A percentile compares a stretch with the other conserved stretches of the same genome.
Evolutionary conservation across 2,797 vertebrate genomes (phyloP).

Genomic region (Squalus acanthias): DNA sequence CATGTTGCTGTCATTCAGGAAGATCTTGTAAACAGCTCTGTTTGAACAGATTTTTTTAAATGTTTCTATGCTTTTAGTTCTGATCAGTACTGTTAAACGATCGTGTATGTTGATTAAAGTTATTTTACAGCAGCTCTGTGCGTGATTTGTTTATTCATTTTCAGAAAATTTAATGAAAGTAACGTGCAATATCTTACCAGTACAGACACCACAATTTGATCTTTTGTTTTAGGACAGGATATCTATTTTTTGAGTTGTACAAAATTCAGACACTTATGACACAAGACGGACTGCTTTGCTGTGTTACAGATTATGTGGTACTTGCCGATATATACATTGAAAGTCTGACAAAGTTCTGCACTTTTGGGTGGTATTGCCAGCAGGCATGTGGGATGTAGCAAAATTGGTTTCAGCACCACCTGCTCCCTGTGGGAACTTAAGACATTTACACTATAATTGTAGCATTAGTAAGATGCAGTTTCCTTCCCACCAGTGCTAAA

Average conservation of each 20-base stretch:
- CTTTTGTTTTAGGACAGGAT: not conserved
- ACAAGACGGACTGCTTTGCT: not conserved
- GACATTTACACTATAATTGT: not conserved
- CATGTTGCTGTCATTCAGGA: not conserved
- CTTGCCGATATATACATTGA: not conserved
- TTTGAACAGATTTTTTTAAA: not conserved
- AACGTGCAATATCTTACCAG: not conserved
- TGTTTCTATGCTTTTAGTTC: not conserved
- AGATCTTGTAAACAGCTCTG: not conserved
- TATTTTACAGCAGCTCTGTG: not conserved
- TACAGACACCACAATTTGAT: not conserved
- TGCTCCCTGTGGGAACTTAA: not conserved
- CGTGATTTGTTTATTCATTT: conserved; percentile 21
- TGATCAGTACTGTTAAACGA: not conserved
- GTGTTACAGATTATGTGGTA: not conserved
- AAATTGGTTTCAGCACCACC: not conserved
- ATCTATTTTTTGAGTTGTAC: not conserved
- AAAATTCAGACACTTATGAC: not conserved
- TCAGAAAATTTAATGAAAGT: not conserved
- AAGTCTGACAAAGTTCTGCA: not conserved
- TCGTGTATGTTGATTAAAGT: not conserved
- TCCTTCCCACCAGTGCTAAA: not conserved
- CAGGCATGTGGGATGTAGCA: not conserved
- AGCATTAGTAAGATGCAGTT: not conserved
- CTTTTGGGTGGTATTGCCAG: not conserved